A percentile compares a stretch with the other conserved stretches of the same genome.
These are phyloP conservation scores for Seriola aureovittata DNA, from an alignment of 2,113 vertebrate species.

Conservation along the genomic window DNA sequence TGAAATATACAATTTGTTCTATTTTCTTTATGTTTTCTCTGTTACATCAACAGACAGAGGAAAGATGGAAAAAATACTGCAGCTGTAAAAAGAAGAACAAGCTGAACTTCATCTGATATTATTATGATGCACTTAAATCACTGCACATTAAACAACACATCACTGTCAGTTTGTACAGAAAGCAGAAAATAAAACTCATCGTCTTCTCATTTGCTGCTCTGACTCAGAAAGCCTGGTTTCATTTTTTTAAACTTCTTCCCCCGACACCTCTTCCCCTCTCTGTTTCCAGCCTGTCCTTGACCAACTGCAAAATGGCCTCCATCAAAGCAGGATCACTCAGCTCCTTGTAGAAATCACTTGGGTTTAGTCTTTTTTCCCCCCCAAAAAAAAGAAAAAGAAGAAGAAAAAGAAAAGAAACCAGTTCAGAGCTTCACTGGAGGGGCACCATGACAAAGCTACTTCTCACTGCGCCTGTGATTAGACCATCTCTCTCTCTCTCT, in stretches of 20 bases:
- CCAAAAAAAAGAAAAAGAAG: too few relatives aligned
- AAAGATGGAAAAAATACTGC: background rate
- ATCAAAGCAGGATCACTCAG: conserved; percentile 25
- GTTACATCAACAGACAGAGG: background rate
- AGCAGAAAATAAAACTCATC: background rate
- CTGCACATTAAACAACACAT: background rate
- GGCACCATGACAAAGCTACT: conserved; percentile 22
- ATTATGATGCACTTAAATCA: background rate
- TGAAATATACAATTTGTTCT: background rate
- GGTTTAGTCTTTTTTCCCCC: background rate
- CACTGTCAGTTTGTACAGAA: too few relatives aligned
- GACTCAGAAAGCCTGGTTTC: background rate
- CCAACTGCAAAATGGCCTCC: conserved; percentile 27
- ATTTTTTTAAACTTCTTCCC: background rate
- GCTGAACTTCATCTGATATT: background rate
- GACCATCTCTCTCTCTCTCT: background rate
- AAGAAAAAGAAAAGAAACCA: too few relatives aligned
- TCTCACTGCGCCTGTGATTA: conserved; percentile 29
- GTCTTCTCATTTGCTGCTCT: background rate
- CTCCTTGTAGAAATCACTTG: background rate
- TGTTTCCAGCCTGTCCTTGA: conserved; percentile 28
- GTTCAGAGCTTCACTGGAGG: background rate
- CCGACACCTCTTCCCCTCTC: conserved; percentile 10
- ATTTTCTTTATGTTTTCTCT: background rate
- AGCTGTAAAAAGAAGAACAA: background rate